A percentile compares a stretch with the other conserved stretches of the same genome.
Conservation (phyloP, 2,797 vertebrate genomes). For the Dryobates pubescens region DNA sequence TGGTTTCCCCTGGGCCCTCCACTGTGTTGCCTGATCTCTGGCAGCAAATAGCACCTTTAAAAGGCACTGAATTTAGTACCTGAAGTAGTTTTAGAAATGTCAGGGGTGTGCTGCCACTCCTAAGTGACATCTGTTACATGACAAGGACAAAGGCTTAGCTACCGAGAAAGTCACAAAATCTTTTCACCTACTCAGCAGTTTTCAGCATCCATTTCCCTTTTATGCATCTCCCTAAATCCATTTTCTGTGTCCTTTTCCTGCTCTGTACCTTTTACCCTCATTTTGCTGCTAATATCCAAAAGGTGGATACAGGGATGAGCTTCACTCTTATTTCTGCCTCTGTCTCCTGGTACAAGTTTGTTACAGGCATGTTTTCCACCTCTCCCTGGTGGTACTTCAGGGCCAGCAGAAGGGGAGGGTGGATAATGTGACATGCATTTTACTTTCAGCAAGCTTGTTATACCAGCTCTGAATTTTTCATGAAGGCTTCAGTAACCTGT, state of each 20-base stretch:
- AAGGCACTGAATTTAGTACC: not conserved
- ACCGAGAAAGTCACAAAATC: not conserved
- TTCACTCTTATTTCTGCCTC: not conserved
- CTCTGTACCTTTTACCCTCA: not conserved
- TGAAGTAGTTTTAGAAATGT: not conserved
- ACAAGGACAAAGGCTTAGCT: not conserved
- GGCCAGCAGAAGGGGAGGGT: slow-evolving; percentile 70
- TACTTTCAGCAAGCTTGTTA: slow-evolving; percentile 88
- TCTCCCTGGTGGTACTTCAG: slow-evolving; percentile 12
- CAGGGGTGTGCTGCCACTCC: not conserved
- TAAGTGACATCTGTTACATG: not conserved
- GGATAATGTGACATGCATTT: slow-evolving; percentile 84
- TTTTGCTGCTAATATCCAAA: not conserved
- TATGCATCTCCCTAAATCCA: not conserved
- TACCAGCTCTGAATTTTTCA: slow-evolving; percentile 95
- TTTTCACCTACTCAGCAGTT: not conserved
- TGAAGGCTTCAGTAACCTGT: slow-evolving; percentile 90
- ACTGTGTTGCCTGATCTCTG: not conserved
- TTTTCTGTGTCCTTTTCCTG: not conserved
- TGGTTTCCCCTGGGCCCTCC: not conserved
- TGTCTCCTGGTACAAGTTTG: not conserved
- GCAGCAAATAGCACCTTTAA: not conserved
- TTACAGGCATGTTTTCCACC: slow-evolving; percentile 41
- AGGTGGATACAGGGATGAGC: not conserved
- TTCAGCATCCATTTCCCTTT: not conserved